Percentiles rank a stretch among this genome's conserved stretches.
These are phyloP conservation scores for Cotesia vestalis DNA, from an alignment of 1,140 invertebrate genomes.

Conservation along the genomic window DNA sequence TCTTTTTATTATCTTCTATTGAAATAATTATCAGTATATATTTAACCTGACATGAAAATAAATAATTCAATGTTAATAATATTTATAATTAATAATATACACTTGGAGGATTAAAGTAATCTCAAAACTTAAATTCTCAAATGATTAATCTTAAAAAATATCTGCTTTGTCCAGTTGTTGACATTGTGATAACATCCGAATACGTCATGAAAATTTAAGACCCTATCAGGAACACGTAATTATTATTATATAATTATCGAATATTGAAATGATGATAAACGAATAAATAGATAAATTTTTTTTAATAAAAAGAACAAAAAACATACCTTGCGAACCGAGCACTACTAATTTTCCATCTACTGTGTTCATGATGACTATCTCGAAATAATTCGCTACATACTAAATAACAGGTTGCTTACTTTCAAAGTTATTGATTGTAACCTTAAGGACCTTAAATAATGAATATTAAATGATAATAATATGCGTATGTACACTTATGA, in stretches of 20 bases:
- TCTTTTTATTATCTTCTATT: too few species aligned
- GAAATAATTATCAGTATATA: too few species aligned
- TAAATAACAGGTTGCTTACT: neutral
- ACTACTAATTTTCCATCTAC: conserved; percentile 86
- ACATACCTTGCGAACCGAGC: conserved; percentile 80
- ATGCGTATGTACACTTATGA: conserved; percentile 1
- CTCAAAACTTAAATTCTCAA: conserved; percentile 35
- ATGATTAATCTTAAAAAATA: conserved; percentile 18
- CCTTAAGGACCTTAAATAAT: neutral
- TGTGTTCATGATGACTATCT: conserved; percentile 66
- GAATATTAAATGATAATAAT: neutral
- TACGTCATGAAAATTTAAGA: neutral
- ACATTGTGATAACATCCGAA: conserved; percentile 6
- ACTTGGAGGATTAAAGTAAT: conserved; percentile 36
- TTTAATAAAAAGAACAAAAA: conserved; percentile 23
- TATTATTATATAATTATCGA: conserved; percentile 23
- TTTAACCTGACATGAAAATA: too few species aligned
- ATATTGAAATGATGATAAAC: neutral
- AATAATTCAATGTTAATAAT: too few species aligned
- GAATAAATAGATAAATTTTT: conserved; percentile 11
- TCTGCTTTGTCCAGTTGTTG: neutral
- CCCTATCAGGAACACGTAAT: neutral
- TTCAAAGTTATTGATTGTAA: neutral
- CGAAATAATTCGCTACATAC: conserved; percentile 23
- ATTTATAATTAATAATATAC: neutral